A percentile compares a stretch with the other conserved stretches of the same genome.
Evolutionary conservation across 1,140 invertebrate species (phyloP).

Genomic region (Brachionus koreanus): DNA sequence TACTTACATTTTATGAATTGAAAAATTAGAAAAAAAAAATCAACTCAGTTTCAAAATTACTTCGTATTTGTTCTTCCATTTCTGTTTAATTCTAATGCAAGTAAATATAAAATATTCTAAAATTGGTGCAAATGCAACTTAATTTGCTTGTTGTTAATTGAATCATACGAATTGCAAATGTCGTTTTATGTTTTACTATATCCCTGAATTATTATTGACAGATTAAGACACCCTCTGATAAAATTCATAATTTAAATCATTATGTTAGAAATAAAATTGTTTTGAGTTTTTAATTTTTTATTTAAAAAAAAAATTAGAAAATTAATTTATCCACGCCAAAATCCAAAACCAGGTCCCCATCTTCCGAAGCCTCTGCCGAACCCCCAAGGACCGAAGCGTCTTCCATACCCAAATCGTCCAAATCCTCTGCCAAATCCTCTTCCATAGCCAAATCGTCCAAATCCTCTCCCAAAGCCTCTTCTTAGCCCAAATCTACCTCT

Average conservation of each 20-base stretch:
- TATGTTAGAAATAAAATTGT: background rate
- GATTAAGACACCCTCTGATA: background rate
- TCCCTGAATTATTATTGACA: background rate
- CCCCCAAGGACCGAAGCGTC: background rate
- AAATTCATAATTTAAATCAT: background rate
- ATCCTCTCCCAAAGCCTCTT: conserved; percentile 15
- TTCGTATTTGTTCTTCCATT: conserved; percentile 31
- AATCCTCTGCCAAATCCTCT: background rate
- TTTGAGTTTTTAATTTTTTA: background rate
- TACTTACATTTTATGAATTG: background rate
- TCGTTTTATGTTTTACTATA: background rate
- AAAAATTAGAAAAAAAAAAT: background rate
- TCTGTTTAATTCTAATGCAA: conserved; percentile 20
- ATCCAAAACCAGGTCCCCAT: background rate
- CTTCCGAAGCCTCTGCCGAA: background rate
- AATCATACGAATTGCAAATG: background rate
- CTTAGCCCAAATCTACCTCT: conserved; percentile 22
- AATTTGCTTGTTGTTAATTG: background rate
- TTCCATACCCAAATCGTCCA: background rate
- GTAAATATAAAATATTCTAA: background rate
- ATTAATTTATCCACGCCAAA: background rate
- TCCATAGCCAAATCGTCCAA: background rate
- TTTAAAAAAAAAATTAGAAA: background rate
- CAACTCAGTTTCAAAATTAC: background rate
- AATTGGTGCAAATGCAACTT: conserved; percentile 24